Conservation (phyloP, 2,888 invertebrate genomes). For the Cryptocephalus moraei region DNA sequence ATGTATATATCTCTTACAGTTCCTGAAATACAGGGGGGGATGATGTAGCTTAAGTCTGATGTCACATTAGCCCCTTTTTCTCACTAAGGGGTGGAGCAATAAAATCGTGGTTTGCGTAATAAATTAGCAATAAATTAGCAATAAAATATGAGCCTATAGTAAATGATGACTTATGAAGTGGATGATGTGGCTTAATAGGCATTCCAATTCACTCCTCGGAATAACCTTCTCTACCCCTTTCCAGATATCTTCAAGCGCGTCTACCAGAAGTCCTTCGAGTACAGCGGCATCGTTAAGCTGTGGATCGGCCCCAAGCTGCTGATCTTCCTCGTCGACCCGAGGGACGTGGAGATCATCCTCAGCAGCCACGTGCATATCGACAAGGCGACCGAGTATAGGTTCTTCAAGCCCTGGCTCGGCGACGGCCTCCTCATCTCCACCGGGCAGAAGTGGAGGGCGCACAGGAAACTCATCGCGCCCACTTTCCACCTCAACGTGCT, state of each 20-base stretch:
- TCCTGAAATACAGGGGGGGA: too few species aligned
- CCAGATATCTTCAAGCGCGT: conserved; percentile 62
- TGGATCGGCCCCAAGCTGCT: conserved; percentile 71
- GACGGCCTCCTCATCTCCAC: conserved; percentile 72
- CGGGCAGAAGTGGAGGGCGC: conserved; percentile 78
- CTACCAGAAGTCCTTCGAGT: conserved; percentile 44
- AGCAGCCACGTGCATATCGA: conserved; percentile 74
- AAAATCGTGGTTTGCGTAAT: too few species aligned
- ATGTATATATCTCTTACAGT: too few species aligned
- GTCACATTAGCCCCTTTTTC: too few species aligned
- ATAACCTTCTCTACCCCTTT: conserved; percentile 4
- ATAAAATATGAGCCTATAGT: too few species aligned
- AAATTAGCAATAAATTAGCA: too few species aligned
- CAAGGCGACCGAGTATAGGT: conserved; percentile 61
- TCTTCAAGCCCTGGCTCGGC: conserved; percentile 78
- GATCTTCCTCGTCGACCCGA: conserved; percentile 64
- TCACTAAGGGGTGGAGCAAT: too few species aligned
- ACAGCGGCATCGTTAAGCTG: conserved; percentile 50
- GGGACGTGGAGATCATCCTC: conserved; percentile 67
- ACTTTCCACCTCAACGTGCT: conserved; percentile 81
- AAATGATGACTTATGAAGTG: too few species aligned
- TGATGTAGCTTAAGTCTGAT: too few species aligned
- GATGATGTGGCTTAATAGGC: too few species aligned
- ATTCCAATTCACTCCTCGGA: too few species aligned
- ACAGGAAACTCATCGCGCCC: conserved; percentile 77